These are phyloP conservation scores for Omphaloscelis lunosa DNA, from an alignment of 2,888 invertebrate species.

Conservation along the genomic window DNA sequence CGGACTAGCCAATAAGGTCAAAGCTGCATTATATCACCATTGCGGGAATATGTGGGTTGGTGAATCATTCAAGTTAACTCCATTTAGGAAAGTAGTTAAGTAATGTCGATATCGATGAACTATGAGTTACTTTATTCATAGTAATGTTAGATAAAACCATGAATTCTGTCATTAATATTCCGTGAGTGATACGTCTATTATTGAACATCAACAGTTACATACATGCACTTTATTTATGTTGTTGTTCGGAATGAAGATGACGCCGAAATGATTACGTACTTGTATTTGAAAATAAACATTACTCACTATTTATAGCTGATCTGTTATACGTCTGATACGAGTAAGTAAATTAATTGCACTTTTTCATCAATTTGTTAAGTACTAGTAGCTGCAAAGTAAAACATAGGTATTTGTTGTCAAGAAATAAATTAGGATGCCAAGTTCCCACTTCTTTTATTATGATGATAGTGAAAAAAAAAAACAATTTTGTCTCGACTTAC, in stretches of 20 bases:
- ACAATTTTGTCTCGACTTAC: neutral
- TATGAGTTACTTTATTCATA: neutral
- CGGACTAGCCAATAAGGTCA: slow-evolving; percentile 86
- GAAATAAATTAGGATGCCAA: neutral
- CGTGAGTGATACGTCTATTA: neutral
- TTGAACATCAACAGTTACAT: no score
- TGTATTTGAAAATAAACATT: slow-evolving; percentile 20
- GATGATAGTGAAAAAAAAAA: neutral
- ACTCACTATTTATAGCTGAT: neutral
- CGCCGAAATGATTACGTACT: neutral
- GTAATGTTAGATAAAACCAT: neutral
- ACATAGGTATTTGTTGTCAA: neutral
- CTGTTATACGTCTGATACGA: slow-evolving; percentile 1
- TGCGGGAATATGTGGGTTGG: slow-evolving; percentile 88
- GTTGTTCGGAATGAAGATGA: neutral
- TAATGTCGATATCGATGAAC: slow-evolving; percentile 57
- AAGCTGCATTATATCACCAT: slow-evolving; percentile 87
- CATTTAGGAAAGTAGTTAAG: slow-evolving; percentile 66
- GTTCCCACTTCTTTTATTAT: no score
- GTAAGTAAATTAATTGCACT: slow-evolving; percentile 7
- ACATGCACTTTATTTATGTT: neutral
- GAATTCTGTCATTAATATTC: neutral
- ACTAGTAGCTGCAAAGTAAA: neutral
- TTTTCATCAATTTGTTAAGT: neutral
- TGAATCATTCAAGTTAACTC: slow-evolving; percentile 76